A percentile compares a stretch with the other conserved stretches of the same genome.
These are phyloP conservation scores for Machimus atricapillus DNA, from an alignment of 2,888 invertebrate genomes.

Conservation along the genomic window DNA sequence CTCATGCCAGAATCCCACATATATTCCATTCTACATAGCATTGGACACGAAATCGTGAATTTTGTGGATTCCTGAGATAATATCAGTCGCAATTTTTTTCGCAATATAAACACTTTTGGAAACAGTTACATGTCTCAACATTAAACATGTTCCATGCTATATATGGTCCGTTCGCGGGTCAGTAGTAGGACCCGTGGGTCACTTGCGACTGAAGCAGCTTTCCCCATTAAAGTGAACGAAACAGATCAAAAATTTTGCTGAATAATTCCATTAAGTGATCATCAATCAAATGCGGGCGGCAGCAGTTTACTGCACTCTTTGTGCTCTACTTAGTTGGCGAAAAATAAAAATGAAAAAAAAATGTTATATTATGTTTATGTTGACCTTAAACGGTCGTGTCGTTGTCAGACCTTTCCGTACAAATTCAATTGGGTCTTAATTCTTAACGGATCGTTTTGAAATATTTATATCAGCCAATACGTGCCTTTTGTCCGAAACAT, in stretches of 20 bases:
- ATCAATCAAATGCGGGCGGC: conserved; percentile 28
- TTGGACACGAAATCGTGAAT: neutral
- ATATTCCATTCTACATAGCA: neutral
- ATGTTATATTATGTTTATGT: neutral
- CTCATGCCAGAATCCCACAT: neutral
- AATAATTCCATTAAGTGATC: conserved; percentile 33
- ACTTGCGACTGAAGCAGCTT: neutral
- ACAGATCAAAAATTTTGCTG: conserved; percentile 32
- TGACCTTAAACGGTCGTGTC: neutral
- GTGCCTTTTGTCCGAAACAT: neutral
- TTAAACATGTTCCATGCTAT: neutral
- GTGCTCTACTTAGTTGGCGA: neutral
- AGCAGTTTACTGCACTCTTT: neutral
- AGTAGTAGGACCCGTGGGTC: conserved; percentile 15
- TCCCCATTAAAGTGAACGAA: conserved; percentile 20
- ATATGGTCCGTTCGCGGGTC: neutral
- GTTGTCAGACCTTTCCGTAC: neutral
- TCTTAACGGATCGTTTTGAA: neutral
- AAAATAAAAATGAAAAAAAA: neutral
- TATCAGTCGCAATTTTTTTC: neutral
- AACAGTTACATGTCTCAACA: conserved; percentile 4
- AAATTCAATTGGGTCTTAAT: conserved; percentile 3
- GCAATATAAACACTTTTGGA: neutral
- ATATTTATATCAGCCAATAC: neutral
- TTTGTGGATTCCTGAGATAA: neutral